These are phyloP conservation scores for Zhuqinia jingwanae DNA, from an alignment of 2,888 invertebrate species.

Conservation along the genomic window DNA sequence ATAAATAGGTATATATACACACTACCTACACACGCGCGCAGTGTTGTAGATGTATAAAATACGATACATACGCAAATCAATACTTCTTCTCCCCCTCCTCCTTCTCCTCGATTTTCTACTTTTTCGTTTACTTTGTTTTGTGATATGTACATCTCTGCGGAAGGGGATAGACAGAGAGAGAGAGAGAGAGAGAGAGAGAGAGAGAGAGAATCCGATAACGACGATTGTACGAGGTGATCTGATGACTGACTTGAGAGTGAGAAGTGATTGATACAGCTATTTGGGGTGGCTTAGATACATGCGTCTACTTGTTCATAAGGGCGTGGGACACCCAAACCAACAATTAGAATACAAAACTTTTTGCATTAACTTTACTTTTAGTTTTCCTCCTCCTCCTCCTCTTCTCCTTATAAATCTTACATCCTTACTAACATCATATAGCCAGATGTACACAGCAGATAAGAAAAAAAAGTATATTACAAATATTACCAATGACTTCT, in stretches of 20 bases:
- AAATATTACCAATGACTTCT: too few relatives aligned
- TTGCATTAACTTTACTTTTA: conserved; percentile 10
- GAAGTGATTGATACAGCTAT: conserved; percentile 35
- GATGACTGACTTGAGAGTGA: conserved; percentile 39
- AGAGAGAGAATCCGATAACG: too few relatives aligned
- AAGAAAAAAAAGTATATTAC: too few relatives aligned
- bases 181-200: too few relatives aligned
- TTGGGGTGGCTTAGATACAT: neutral
- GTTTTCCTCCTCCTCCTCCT: neutral
- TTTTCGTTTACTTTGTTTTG: too few relatives aligned
- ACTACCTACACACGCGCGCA: too few relatives aligned
- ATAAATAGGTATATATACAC: too few relatives aligned
- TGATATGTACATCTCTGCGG: too few relatives aligned
- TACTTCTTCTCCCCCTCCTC: neutral
- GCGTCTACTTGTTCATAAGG: conserved; percentile 5
- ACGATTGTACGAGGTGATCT: conserved; percentile 1
- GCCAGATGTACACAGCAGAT: neutral
- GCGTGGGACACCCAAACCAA: conserved; percentile 21
- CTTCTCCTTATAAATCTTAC: neutral
- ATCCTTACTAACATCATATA: neutral
- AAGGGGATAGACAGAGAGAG: too few relatives aligned
- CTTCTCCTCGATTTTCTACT: neutral
- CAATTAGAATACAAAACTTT: conserved; percentile 42
- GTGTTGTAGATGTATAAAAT: too few relatives aligned
- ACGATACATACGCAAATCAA: neutral